These are phyloP conservation scores for Phymastichus coffea DNA, from an alignment of 1,140 invertebrate genomes.

Conservation along the genomic window DNA sequence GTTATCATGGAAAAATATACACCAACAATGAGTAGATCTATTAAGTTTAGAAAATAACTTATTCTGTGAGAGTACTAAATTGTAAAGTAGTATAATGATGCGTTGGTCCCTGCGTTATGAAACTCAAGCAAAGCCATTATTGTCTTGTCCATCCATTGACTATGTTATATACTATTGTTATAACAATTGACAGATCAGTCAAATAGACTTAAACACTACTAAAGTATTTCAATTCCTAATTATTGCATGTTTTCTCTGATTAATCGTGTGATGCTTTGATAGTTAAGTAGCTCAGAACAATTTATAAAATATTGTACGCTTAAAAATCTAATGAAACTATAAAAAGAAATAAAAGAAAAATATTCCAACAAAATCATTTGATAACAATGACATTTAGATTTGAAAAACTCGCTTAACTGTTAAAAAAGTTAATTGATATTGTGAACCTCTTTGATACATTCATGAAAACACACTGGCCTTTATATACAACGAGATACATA, in stretches of 20 bases:
- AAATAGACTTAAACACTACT: slow-evolving; percentile 5
- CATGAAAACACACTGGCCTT: slow-evolving; percentile 19
- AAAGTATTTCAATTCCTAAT: background rate
- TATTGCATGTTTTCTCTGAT: background rate
- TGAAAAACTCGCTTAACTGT: slow-evolving; percentile 3
- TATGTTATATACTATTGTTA: slow-evolving; percentile 4
- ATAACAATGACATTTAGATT: too few relatives aligned
- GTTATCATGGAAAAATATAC: too few relatives aligned
- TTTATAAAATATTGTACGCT: slow-evolving; percentile 13
- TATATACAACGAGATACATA: slow-evolving; percentile 21
- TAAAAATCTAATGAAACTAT: slow-evolving; percentile 3
- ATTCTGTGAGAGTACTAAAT: slow-evolving; percentile 9
- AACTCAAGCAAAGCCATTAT: background rate
- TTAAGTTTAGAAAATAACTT: slow-evolving; percentile 16
- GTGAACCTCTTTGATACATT: background rate
- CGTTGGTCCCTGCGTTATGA: too few relatives aligned
- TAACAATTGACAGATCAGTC: slow-evolving; percentile 18
- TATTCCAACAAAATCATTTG: slow-evolving; percentile 4
- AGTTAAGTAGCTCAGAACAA: slow-evolving; percentile 9
- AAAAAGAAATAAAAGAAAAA: background rate
- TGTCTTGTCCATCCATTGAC: background rate
- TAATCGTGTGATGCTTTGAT: background rate
- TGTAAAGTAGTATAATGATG: background rate
- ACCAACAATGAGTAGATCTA: slow-evolving; percentile 14
- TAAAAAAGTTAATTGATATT: slow-evolving; percentile 4